A percentile compares a stretch with the other conserved stretches of the same genome.
These are phyloP conservation scores for Macquaria australasica DNA, from an alignment of 2,113 vertebrate genomes.

Conservation along the genomic window DNA sequence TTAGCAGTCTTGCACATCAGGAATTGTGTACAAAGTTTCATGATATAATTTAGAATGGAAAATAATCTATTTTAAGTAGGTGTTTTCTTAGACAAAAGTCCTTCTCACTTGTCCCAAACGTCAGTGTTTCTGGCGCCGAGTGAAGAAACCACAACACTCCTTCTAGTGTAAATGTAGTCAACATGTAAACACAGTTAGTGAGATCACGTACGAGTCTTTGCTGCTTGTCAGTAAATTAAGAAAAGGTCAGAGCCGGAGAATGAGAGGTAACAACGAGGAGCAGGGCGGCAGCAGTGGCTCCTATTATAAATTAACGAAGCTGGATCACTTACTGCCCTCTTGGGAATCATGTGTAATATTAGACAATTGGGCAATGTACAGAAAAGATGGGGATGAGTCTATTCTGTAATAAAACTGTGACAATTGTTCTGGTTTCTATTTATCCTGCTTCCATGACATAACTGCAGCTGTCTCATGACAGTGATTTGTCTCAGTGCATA, in stretches of 20 bases:
- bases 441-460: not conserved
- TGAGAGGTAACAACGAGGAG: conserved; percentile 9
- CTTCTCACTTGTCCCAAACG: not conserved
- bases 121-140: not conserved
- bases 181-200: conserved; percentile 16
- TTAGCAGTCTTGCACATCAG: not conserved
- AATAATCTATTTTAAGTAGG: not conserved
- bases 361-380: conserved; percentile 47
- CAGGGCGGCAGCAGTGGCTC: conserved; percentile 30
- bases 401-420: conserved; percentile 8
- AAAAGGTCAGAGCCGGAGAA: conserved; percentile 39
- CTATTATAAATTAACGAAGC: conserved; percentile 61
- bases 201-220: not conserved
- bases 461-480: too few species aligned
- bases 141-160: not conserved
- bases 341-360: conserved; percentile 70
- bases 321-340: conserved; percentile 70
- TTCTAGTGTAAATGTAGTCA: not conserved
- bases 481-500: not conserved
- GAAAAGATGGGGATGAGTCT: conserved; percentile 4
- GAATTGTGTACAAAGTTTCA: not conserved
- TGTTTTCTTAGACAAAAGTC: not conserved
- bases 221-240: conserved; percentile 34
- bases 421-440: not conserved
- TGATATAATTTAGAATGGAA: not conserved